Conservation (phyloP, 2,888 invertebrate species). For the Eilema depressum region DNA sequence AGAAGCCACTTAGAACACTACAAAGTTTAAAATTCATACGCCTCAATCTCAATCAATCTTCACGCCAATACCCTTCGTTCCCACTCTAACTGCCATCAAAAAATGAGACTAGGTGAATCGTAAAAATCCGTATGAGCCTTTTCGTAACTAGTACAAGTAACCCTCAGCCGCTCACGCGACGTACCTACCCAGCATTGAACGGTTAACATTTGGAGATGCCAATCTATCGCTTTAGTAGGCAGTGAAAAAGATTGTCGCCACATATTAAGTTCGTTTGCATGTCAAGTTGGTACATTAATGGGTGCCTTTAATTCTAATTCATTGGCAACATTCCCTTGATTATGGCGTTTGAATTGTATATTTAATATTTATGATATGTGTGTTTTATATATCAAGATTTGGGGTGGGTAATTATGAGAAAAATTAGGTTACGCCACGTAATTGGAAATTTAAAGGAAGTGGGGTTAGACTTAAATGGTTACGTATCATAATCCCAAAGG, state of each 20-base stretch:
- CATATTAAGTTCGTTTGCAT: conserved; percentile 33
- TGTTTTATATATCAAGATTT: conserved; percentile 15
- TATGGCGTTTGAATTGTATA: conserved; percentile 14
- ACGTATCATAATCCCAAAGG: no score
- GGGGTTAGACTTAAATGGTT: not conserved
- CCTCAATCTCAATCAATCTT: no score
- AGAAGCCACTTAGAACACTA: no score
- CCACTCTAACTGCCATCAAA: conserved; percentile 50
- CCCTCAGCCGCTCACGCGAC: conserved; percentile 40
- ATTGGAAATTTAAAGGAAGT: not conserved
- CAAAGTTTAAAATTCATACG: no score
- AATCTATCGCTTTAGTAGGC: conserved; percentile 49
- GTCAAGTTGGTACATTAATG: conserved; percentile 19
- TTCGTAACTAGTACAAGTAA: conserved; percentile 48
- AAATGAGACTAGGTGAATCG: conserved; percentile 54
- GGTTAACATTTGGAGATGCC: conserved; percentile 55
- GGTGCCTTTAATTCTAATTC: conserved; percentile 12
- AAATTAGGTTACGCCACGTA: not conserved
- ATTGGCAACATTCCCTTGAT: conserved; percentile 17
- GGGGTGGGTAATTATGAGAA: not conserved
- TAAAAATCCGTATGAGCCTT: conserved; percentile 54
- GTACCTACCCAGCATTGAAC: conserved; percentile 46
- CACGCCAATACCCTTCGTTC: conserved; percentile 36
- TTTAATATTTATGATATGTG: conserved; percentile 12
- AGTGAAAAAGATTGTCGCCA: conserved; percentile 39